These are phyloP conservation scores for Dermolepida albohirtum DNA, from an alignment of 2,888 invertebrate species.

Conservation along the genomic window DNA sequence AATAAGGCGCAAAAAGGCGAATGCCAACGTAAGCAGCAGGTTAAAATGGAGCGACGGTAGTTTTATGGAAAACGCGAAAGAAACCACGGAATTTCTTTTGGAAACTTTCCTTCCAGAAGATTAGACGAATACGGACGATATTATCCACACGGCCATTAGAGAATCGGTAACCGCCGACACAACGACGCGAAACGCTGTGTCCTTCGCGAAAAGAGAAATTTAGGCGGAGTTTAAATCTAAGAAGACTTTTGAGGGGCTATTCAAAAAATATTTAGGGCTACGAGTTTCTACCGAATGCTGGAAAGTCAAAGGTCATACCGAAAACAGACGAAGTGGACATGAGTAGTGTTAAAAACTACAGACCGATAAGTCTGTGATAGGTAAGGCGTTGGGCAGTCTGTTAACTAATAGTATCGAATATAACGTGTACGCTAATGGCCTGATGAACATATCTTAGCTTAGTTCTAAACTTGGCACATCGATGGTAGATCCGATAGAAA, in stretches of 20 bases:
- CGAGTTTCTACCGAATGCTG: too few relatives aligned
- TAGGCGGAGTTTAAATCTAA: slow-evolving; percentile 9
- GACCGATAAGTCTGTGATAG: slow-evolving; percentile 37
- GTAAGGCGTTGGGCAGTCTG: too few relatives aligned
- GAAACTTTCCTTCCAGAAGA: slow-evolving; percentile 38
- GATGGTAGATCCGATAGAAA: slow-evolving; percentile 7
- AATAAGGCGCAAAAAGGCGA: too few relatives aligned
- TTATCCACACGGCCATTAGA: neutral
- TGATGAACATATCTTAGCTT: too few relatives aligned
- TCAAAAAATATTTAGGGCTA: too few relatives aligned
- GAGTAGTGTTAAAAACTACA: slow-evolving; percentile 6
- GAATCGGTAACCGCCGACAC: neutral
- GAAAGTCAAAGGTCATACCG: too few relatives aligned
- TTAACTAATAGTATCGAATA: too few relatives aligned
- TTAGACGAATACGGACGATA: neutral
- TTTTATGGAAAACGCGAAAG: slow-evolving; percentile 13
- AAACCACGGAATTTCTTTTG: slow-evolving; percentile 21
- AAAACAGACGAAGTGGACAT: neutral
- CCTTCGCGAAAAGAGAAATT: slow-evolving; percentile 15
- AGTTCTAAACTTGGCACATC: too few relatives aligned
- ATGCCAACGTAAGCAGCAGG: neutral
- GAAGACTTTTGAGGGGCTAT: too few relatives aligned
- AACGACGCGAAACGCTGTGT: neutral
- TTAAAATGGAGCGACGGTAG: slow-evolving; percentile 4
- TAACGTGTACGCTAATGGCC: too few relatives aligned